Conservation (phyloP, 1,140 invertebrate species). For the Eubasilissa regina region DNA sequence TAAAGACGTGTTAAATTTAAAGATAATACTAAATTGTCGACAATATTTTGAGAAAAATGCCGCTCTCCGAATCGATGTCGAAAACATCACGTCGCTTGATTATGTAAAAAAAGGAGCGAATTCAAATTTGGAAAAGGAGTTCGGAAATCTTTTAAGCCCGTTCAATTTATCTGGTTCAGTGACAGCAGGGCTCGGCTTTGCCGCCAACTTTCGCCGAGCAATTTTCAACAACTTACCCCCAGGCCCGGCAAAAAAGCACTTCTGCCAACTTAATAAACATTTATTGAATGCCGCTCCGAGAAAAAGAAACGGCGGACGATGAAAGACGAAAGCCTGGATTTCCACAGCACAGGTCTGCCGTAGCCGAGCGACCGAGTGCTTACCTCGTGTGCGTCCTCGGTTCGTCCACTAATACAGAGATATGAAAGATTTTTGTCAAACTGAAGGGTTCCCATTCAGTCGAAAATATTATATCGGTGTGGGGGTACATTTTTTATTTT, state of each 20-base stretch:
- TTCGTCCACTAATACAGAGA: too few relatives aligned
- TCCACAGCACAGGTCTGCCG: constrained; percentile 20
- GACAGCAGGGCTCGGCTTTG: constrained; percentile 26
- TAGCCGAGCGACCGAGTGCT: not conserved
- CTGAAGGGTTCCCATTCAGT: too few relatives aligned
- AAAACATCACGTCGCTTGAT: constrained; percentile 30
- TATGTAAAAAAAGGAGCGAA: constrained; percentile 44
- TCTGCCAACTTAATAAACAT: constrained; percentile 54
- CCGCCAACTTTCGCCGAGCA: constrained; percentile 30
- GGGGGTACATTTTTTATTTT: too few relatives aligned
- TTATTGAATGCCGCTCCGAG: constrained; percentile 50
- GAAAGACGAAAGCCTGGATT: constrained; percentile 43
- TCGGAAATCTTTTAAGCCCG: constrained; percentile 48
- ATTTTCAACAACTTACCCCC: constrained; percentile 47
- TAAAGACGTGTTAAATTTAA: too few relatives aligned
- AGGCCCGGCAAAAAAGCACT: constrained; percentile 47
- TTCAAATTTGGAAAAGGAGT: constrained; percentile 47
- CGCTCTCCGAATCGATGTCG: constrained; percentile 6
- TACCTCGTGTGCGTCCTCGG: too few relatives aligned
- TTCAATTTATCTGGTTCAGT: constrained; percentile 43
- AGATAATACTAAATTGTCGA: too few relatives aligned
- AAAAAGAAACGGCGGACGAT: constrained; percentile 35
- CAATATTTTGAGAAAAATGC: constrained; percentile 9
- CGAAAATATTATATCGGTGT: too few relatives aligned
- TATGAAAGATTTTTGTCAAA: too few relatives aligned